Evolutionary conservation across 2,888 invertebrate species (phyloP).

Genomic region (Cataglyphis livida): DNA sequence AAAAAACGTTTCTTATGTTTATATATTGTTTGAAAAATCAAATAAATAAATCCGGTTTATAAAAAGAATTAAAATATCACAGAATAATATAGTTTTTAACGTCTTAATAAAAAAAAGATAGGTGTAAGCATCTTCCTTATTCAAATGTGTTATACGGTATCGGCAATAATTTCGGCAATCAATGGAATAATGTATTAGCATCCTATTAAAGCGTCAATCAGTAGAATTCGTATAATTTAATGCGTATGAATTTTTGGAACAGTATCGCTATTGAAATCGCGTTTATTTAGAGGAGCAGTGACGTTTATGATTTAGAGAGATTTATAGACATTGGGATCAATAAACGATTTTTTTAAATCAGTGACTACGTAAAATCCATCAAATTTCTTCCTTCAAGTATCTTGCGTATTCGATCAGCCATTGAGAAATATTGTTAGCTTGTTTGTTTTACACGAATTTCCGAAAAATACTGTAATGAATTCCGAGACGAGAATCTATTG

Average conservation of each 20-base stretch:
- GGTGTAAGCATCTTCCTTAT: not conserved
- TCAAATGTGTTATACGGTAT: not conserved
- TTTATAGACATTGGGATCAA: conserved; percentile 2
- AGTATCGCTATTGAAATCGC: not conserved
- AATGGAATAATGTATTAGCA: conserved; percentile 36
- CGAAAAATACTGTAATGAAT: conserved; percentile 13
- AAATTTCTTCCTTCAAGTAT: not conserved
- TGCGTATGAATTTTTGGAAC: not conserved
- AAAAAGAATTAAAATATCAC: too few relatives aligned
- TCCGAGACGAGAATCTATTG: not conserved
- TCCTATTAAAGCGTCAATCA: conserved; percentile 24
- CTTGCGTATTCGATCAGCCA: not conserved
- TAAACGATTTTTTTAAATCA: not conserved
- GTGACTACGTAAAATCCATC: not conserved
- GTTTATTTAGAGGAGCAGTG: conserved; percentile 14
- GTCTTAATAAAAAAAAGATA: too few relatives aligned
- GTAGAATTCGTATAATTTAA: not conserved
- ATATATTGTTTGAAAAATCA: too few relatives aligned
- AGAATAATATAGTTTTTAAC: too few relatives aligned
- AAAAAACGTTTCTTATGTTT: too few relatives aligned
- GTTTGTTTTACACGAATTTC: not conserved
- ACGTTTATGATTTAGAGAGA: conserved; percentile 29
- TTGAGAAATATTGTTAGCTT: not conserved
- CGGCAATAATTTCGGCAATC: conserved; percentile 1
- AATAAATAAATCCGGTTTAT: too few relatives aligned